phyloP scores from a whole-genome alignment of 2,888 invertebrate species.

The Cantharis rufa region DNA sequence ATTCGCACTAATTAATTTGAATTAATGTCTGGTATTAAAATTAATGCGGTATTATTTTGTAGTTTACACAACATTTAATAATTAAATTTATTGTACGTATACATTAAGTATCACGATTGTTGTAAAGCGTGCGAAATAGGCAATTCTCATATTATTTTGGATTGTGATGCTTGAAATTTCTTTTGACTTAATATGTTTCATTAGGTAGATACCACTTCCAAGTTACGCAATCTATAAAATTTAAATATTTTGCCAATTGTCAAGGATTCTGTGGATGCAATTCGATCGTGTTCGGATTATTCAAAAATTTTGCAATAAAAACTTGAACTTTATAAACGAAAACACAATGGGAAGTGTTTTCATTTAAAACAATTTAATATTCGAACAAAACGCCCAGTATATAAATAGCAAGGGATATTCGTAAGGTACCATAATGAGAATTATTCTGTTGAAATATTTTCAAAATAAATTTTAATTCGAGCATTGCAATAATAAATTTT shows the following conservation, averaged over 20 bases:
- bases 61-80: not conserved
- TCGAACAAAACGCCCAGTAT: not conserved
- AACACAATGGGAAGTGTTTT: not conserved
- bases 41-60: not conserved
- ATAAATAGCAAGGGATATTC: not conserved
- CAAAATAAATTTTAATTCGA: not conserved
- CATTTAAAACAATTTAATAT: not conserved
- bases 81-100: not conserved
- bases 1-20: not conserved
- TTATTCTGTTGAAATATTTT: not conserved
- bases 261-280: not conserved
- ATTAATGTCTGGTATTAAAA: not conserved
- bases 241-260: not conserved
- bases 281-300: no score
- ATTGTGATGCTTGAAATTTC: not conserved
- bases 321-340: not conserved
- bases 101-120: not conserved
- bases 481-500: not conserved
- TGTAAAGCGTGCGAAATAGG: not conserved
- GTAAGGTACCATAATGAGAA: not conserved
- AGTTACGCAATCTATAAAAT: not conserved
- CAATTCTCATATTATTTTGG: not conserved
- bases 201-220: not conserved
- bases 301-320: not conserved
- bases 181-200: not conserved